Evolutionary conservation across 2,113 vertebrate species (phyloP).

Genomic region (Erythrolamprus reginae): DNA sequence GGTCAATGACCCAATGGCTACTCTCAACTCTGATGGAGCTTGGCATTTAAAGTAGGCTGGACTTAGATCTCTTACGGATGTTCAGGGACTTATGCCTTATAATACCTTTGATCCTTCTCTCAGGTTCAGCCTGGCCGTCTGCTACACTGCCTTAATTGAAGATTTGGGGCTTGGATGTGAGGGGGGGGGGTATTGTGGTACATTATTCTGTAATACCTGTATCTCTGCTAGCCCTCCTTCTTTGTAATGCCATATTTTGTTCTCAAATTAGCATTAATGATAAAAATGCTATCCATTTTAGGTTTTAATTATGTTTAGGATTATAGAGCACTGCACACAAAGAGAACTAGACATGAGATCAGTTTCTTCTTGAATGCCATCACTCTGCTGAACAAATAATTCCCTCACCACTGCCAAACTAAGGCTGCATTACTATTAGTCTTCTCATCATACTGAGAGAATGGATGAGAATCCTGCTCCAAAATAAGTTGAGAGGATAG

Average conservation of each 20-base stretch:
- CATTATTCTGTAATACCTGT: not conserved
- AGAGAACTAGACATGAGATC: too few species aligned
- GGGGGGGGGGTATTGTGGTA: not conserved
- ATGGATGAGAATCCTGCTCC: not conserved
- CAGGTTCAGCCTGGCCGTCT: not conserved
- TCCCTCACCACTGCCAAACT: too few species aligned
- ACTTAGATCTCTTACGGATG: too few species aligned
- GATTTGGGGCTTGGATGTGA: not conserved
- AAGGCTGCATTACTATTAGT: too few species aligned
- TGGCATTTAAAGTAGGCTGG: too few species aligned
- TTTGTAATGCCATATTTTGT: not conserved
- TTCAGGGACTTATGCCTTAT: not conserved
- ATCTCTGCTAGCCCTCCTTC: not conserved
- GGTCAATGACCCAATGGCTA: too few species aligned
- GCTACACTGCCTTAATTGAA: not conserved
- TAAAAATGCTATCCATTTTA: not conserved
- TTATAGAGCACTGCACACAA: too few species aligned
- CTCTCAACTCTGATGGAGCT: too few species aligned
- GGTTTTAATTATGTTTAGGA: not conserved
- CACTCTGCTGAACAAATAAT: too few species aligned
- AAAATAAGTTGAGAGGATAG: not conserved
- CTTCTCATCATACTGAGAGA: not conserved
- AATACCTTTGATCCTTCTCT: not conserved
- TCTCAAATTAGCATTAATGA: not conserved
- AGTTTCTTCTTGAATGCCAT: too few species aligned